Base-by-base conservation (phyloP, 2,113 vertebrate genomes). In the Oryzias celebensis region DNA sequence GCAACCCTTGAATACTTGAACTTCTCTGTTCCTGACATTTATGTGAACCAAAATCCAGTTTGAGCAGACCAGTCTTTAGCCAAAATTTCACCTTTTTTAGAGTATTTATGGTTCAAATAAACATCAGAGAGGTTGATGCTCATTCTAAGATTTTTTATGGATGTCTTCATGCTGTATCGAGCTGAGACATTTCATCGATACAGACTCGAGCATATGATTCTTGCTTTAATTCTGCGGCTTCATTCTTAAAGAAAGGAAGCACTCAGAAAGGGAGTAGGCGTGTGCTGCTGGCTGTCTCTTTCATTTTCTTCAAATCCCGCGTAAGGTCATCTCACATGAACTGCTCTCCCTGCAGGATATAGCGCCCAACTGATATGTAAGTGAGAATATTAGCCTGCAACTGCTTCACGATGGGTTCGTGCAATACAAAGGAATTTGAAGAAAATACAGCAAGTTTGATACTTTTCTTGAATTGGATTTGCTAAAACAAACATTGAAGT, bases 381-480 rank as follows among this genome's bases (percentile, higher is more conserved):
- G 55, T 56, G 76, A 88, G 82, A 86, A 65, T 45, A 85, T 77
- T 62, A 68, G n/a, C 59, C 41, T 18, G 64, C 23, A 3, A 41
- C 61, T 54, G 52, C 20, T 56, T 65, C 22, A 46, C 47, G 53
- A 16, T 4, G 41, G 23, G 15, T 65, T 55, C 51, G 6, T n/a
- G 36, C 47, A 58, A 41, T 78, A 70, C 65, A 52, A 13, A 17
- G 36, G 43, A 14, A 26, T 52, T 49, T 3, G 4, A 51, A n/a
- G 44, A 20, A 48, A 41, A 18, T 41, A 28, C 48, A 42, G 43
- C 15, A 12, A 36, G 18, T 16, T 54, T 13, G 20, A 44, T 10
- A 36, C 50, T 58, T 6, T 14, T 28, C 2, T 2, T 43, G 17
- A 6, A 13, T 8, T 16, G 17, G 14, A 50, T 23, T 59, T 12